A percentile compares a stretch with the other conserved stretches of the same genome.
phyloP scores from a whole-genome alignment of 92 coral and sea anemone genomes.

The Umimayanthus kanabou region DNA sequence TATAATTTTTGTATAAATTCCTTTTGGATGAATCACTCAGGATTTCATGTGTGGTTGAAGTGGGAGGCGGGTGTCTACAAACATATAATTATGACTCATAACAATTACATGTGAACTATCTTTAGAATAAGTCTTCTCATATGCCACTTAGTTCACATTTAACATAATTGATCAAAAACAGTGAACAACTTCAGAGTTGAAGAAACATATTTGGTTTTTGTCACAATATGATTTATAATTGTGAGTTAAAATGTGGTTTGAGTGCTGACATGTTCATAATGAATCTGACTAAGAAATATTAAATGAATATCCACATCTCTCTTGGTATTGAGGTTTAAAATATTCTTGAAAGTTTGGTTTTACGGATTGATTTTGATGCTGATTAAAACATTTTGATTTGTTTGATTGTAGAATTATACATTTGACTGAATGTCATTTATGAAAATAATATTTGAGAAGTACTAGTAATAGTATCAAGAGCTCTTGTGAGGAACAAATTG shows the following conservation, averaged over 20 bases:
- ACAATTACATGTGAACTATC: slow-evolving; percentile 26
- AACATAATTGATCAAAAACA: too few species aligned
- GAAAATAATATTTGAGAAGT: too few species aligned
- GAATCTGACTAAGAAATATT: not conserved
- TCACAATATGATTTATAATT: not conserved
- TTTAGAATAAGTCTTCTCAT: slow-evolving; percentile 10
- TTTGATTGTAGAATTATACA: not conserved
- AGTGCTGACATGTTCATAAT: not conserved
- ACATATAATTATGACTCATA: not conserved
- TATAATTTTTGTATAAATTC: not conserved
- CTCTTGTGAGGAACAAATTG: too few species aligned
- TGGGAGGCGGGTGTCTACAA: not conserved
- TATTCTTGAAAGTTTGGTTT: not conserved
- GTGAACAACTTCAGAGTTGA: too few species aligned
- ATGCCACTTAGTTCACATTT: not conserved
- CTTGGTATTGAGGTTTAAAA: not conserved
- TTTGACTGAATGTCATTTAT: too few species aligned
- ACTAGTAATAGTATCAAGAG: too few species aligned
- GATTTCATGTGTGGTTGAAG: not conserved
- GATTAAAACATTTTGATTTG: not conserved
- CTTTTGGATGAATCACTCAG: slow-evolving; percentile 25
- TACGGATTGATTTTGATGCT: too few species aligned
- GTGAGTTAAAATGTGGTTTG: not conserved
- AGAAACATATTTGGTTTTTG: too few species aligned
- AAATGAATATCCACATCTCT: not conserved